These are phyloP conservation scores for Chromis chromis DNA, from an alignment of 2,797 vertebrate genomes.

Conservation along the genomic window DNA sequence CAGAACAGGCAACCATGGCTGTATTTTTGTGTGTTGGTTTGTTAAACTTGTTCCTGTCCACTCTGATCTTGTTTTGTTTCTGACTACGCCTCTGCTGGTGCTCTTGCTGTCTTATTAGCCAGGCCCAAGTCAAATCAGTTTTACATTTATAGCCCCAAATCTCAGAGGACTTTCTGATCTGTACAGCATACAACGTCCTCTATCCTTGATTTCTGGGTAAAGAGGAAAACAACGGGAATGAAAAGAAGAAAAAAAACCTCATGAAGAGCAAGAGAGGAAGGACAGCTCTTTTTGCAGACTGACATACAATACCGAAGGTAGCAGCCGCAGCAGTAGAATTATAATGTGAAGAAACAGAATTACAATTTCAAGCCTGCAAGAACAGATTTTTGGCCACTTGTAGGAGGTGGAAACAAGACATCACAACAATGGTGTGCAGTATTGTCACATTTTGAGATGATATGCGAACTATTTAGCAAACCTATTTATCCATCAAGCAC, in stretches of 20 bases:
- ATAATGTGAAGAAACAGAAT: neutral
- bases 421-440: neutral
- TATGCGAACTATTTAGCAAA: no score
- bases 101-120: slow-evolving; percentile 29
- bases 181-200: slow-evolving; percentile 5
- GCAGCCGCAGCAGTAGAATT: neutral
- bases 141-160: slow-evolving; percentile 27
- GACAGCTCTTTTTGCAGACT: neutral
- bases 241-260: slow-evolving; percentile 1
- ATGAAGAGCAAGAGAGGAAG: neutral
- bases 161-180: slow-evolving; percentile 19
- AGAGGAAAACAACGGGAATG: neutral
- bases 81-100: neutral
- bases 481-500: no score
- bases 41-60: slow-evolving; percentile 38
- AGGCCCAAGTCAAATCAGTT: slow-evolving; percentile 22
- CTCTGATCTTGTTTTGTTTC: slow-evolving; percentile 18
- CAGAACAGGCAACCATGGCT: slow-evolving; percentile 38
- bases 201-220: neutral
- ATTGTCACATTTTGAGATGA: no score
- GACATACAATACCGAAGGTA: neutral
- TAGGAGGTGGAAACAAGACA: neutral
- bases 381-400: neutral
- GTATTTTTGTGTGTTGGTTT: slow-evolving; percentile 35
- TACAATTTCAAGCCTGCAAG: neutral